Percentiles rank a stretch among this genome's conserved stretches.
These are phyloP conservation scores for Ploceus nigricollis DNA, from an alignment of 2,113 vertebrate genomes.

Conservation along the genomic window DNA sequence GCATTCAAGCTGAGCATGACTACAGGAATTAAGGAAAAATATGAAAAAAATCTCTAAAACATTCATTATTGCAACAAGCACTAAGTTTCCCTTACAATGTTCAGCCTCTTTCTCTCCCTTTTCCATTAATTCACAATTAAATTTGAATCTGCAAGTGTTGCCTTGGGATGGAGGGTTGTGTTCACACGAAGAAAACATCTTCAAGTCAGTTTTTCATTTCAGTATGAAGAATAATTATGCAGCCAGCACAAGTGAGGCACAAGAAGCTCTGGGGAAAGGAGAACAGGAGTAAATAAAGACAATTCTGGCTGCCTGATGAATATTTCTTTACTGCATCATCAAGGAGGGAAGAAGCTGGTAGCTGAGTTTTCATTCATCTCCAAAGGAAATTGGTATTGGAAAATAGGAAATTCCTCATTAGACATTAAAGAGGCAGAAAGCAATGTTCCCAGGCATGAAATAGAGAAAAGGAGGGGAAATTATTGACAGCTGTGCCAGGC, in stretches of 20 bases:
- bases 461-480: not conserved
- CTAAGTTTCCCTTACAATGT: not conserved
- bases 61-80: not conserved
- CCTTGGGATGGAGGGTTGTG: not conserved
- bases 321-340: not conserved
- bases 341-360: not conserved
- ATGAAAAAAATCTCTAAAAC: not conserved
- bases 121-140: not conserved
- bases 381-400: not conserved
- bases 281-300: not conserved
- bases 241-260: not conserved
- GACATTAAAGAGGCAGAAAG: not conserved
- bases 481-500: not conserved
- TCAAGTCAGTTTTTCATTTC: not conserved
- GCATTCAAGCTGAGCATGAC: not conserved
- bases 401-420: not conserved
- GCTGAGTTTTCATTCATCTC: not conserved
- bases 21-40: not conserved
- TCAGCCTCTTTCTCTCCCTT: not conserved
- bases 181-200: not conserved
- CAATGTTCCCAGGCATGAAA: not conserved
- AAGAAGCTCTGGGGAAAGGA: not conserved
- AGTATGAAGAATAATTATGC: not conserved
- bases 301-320: not conserved
- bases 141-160: not conserved